Conservation (phyloP, 2,797 vertebrate species). For the Sebastolobus alascanus region DNA sequence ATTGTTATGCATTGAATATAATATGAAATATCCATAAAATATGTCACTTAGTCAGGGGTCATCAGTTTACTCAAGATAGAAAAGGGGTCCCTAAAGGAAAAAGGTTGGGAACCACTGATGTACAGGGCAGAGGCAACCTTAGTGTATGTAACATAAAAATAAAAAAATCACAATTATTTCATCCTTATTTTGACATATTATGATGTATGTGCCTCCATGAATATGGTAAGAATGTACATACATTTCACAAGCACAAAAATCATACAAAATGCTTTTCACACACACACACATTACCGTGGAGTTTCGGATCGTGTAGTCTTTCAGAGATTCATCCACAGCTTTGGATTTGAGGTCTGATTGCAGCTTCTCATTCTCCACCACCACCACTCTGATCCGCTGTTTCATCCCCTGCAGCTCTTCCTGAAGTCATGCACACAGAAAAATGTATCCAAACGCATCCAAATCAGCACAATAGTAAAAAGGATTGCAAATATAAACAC, state of each 20-base stretch:
- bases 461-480: slow-evolving; percentile 4
- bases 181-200: neutral
- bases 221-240: neutral
- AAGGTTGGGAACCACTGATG: neutral
- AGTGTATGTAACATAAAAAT: neutral
- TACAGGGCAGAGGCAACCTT: neutral
- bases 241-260: neutral
- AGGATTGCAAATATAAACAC: neutral
- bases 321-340: slow-evolving; percentile 79
- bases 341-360: slow-evolving; percentile 86
- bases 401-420: slow-evolving; percentile 92
- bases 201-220: neutral
- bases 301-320: slow-evolving; percentile 84
- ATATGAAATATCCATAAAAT: no score
- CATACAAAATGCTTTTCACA: neutral
- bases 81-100: no score
- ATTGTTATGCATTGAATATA: no score
- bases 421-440: slow-evolving; percentile 70
- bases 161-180: neutral
- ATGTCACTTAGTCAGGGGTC: no score
- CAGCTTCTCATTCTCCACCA: slow-evolving; percentile 92
- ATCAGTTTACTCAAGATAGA: no score
- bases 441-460: neutral
- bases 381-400: slow-evolving; percentile 85
- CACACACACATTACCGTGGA: slow-evolving; percentile 77